A percentile compares a stretch with the other conserved stretches of the same genome.
These are phyloP conservation scores for Limulus polyphemus DNA, from an alignment of 2,888 invertebrate genomes.

Conservation along the genomic window DNA sequence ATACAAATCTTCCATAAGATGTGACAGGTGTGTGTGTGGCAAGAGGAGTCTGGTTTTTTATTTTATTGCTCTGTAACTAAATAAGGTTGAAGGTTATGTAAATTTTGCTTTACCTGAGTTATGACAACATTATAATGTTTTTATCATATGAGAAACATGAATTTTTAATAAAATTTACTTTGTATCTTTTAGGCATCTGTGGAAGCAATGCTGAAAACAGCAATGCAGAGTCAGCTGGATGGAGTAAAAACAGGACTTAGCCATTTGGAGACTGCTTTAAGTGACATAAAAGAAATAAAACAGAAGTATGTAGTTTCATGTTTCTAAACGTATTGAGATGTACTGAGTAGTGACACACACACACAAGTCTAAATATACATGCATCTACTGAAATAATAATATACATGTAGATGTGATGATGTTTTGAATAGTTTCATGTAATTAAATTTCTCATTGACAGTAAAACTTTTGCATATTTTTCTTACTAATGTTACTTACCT, in stretches of 20 bases:
- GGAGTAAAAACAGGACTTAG: constrained; percentile 87
- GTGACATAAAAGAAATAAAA: constrained; percentile 58
- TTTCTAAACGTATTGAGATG: not conserved
- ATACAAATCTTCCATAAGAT: too few relatives aligned
- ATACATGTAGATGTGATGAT: not conserved
- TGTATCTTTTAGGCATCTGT: constrained; percentile 55
- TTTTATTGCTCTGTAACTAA: too few relatives aligned
- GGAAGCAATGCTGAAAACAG: constrained; percentile 91
- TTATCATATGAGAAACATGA: not conserved
- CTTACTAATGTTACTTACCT: too few relatives aligned
- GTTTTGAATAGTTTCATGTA: not conserved
- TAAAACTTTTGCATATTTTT: not conserved
- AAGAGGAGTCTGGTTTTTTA: too few relatives aligned
- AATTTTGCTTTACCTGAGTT: too few relatives aligned
- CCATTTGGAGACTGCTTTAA: constrained; percentile 70
- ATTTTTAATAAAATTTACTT: constrained; percentile 5
- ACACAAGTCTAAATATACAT: not conserved
- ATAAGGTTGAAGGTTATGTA: too few relatives aligned
- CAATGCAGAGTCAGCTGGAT: constrained; percentile 94
- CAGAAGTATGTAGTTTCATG: constrained; percentile 43
- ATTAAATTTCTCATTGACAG: not conserved
- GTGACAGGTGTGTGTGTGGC: too few relatives aligned
- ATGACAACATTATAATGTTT: too few relatives aligned
- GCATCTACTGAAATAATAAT: not conserved
- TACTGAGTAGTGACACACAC: not conserved